phyloP scores from a whole-genome alignment of 2,113 vertebrate species.

The Butastur rufipennis region DNA sequence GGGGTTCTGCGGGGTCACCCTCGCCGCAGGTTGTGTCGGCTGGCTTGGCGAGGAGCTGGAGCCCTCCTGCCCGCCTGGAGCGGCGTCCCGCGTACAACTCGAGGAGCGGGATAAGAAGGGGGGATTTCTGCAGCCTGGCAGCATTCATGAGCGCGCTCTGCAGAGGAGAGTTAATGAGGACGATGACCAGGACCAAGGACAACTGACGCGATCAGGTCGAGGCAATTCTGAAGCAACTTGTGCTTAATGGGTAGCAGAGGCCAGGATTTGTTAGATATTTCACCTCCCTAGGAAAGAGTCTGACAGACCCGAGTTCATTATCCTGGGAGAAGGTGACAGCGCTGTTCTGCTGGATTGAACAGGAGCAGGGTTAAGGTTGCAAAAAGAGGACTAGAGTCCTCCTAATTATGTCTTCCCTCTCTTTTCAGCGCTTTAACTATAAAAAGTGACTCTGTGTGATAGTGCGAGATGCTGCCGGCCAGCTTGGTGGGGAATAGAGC shows the following conservation, averaged over 20 bases:
- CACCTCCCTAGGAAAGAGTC: not conserved
- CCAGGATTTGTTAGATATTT: not conserved
- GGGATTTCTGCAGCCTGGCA: not conserved
- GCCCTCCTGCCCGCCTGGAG: rapidly evolving
- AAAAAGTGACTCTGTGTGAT: not conserved
- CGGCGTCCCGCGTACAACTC: rapidly evolving
- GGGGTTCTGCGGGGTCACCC: not conserved
- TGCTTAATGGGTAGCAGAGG: not conserved
- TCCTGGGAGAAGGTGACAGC: not conserved
- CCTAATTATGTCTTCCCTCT: not conserved
- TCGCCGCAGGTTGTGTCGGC: rapidly evolving
- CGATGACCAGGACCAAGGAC: not conserved
- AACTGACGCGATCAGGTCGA: not conserved
- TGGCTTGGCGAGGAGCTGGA: rapidly evolving
- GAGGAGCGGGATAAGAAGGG: not conserved
- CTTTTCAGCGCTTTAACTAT: not conserved
- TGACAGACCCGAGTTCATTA: not conserved
- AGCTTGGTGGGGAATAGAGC: not conserved
- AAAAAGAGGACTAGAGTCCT: not conserved
- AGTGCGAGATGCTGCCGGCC: not conserved
- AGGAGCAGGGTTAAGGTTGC: not conserved
- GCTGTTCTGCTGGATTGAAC: not conserved
- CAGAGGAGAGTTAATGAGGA: not conserved
- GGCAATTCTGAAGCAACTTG: not conserved
- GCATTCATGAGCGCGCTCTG: not conserved